phyloP scores from a whole-genome alignment of 2,888 invertebrate genomes.

The Sympetrum striolatum region DNA sequence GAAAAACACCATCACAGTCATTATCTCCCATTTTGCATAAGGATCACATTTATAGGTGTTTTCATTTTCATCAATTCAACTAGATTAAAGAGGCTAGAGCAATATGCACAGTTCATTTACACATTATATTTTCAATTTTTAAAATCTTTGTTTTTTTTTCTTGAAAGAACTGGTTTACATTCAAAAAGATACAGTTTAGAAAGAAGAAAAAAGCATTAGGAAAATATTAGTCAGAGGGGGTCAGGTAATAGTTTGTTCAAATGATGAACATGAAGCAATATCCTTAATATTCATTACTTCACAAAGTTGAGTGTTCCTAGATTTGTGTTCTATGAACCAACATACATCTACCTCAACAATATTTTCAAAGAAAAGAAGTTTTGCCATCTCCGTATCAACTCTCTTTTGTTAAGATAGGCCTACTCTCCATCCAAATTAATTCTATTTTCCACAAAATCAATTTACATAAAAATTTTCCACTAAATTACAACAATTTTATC shows the following conservation, averaged over 20 bases:
- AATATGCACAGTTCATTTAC: background rate
- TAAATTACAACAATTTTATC: background rate
- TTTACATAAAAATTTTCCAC: background rate
- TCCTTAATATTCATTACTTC: constrained; percentile 13
- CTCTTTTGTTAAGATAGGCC: background rate
- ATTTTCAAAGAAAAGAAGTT: background rate
- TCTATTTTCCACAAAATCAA: background rate
- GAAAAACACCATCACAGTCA: constrained; percentile 44
- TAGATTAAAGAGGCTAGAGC: constrained; percentile 23
- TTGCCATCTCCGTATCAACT: background rate
- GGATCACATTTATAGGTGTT: constrained; percentile 33
- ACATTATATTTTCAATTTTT: background rate
- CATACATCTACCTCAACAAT: background rate
- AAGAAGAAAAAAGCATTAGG: constrained; percentile 23
- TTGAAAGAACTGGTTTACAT: background rate
- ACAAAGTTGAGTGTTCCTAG: background rate
- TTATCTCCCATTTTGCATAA: constrained; percentile 22
- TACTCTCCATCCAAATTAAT: background rate
- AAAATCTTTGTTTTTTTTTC: background rate
- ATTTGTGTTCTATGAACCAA: background rate
- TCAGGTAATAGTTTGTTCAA: background rate
- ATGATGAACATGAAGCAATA: background rate
- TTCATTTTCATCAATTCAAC: constrained; percentile 1
- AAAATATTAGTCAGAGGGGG: constrained; percentile 32
- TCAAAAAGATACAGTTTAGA: constrained; percentile 7